Base-by-base conservation (phyloP, 2,797 vertebrate genomes). In the Linurgus olivaceus region DNA sequence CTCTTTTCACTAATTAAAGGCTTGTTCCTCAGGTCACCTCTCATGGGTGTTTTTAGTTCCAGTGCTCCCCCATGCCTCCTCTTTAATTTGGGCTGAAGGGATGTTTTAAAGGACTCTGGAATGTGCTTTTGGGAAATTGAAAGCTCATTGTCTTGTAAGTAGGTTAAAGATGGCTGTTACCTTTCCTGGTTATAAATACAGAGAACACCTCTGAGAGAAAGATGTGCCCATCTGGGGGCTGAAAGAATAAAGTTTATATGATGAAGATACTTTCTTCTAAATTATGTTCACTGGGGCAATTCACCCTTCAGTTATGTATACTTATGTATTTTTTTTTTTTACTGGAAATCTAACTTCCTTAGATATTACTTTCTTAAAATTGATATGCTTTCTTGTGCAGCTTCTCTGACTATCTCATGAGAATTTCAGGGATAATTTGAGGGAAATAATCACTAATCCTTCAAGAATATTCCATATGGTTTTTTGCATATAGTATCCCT, bases 31-130 rank as follows among this genome's bases (percentile, higher is more conserved):
- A 24, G 21, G 37, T 76, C 42, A 42, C 5, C 2, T 78, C 75
- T 79, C 29, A 14, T 7, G 42, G 25, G 31, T 54, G n/a, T 52
- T 63, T 42, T 8, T 10, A 38, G 17, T 59, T 80, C 48, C 57
- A 16, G 0, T 7, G 7, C 25, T 65, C 33, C 38, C 48, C 19
- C 17, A 63, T 0, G 1, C 18, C 4, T 42, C 6, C 31, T 33
- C 9, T 70, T 73, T 38, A 23, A 33, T 47, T 89, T 70, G 58
- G 25, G 7, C 21, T 83, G 25, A 66, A 93, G n/a, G 29, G 42
- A 6, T 33, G 13, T 57, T 84, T 86, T 40, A 52, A 61, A 83
- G 28, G 28, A 33, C 28, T 74, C 7, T 42, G 40, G 47, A 67
- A 19, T 4, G 6, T 65, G 13, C 51, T 82, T 68, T 80, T 54